Evolutionary conservation across 2,113 vertebrate genomes (phyloP), one percentile per base, ranked within the genome.

Genomic region (Ptilonorhynchus violaceus): DNA sequence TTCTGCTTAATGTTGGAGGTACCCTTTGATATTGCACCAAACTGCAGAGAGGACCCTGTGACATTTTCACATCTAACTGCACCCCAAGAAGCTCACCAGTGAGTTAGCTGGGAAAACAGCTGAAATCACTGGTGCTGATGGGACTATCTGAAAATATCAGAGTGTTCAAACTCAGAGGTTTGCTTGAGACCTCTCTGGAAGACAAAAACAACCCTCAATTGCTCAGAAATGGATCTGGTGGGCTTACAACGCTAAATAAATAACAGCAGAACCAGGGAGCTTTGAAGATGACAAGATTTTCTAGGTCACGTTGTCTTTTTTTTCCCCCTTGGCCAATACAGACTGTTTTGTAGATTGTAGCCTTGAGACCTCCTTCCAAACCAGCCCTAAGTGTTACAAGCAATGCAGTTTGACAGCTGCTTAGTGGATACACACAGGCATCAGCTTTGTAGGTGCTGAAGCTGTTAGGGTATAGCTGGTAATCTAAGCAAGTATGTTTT

Each of bases 241-340:
- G 77, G 69, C 64, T 95, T 84, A 66, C 2, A 50, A 69, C 37
- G 69, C 78, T 96, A 93, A 96, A 95, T 85, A 96, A 91, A 92
- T 86, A 93, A 84, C 83, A 93, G 58, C 41, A 78, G 73, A 87
- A 93, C 56, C 44, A 60, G 41, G 49, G 50, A 87, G 53, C 80
- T 96, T 95, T 86, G 66, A 93, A 72, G 69, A 93, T 60, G 76
- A 93, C 76, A 91, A 55, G 64, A 78, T 85, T 97, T 96, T 95
- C 83, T 94, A 92, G 86, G 96, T 91, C 93, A 89, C 0, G 0
- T 50, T 91, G 76, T 42, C 37, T 72, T 78, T 84, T 86, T 86
- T 86, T 42, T 3, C 44, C 88, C 90, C 73, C 66, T 85, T 91
- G 93, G 94, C 94, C 81, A 94, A 82, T 88, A 78, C 60, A 92